phyloP scores from a whole-genome alignment of 2,797 vertebrate genomes.

The Oreonectes daqikongensis region DNA sequence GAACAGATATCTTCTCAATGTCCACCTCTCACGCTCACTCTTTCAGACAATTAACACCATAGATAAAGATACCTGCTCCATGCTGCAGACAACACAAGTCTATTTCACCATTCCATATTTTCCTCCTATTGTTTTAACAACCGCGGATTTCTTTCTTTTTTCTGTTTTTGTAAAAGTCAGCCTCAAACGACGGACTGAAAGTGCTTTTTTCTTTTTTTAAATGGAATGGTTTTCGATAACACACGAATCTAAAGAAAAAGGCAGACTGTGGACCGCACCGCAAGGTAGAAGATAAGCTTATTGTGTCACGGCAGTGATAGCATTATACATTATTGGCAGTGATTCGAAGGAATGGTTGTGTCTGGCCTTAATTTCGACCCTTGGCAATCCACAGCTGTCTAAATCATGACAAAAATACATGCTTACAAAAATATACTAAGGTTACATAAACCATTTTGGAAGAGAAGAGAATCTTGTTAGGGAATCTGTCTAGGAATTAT shows the following conservation, averaged over 20 bases:
- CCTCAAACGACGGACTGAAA: slow-evolving; percentile 85
- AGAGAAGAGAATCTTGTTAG: slow-evolving; percentile 82
- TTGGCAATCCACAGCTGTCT: slow-evolving; percentile 76
- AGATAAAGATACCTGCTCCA: slow-evolving; percentile 75
- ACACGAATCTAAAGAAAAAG: slow-evolving; percentile 62
- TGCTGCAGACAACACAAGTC: slow-evolving; percentile 68
- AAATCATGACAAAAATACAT: slow-evolving; percentile 73
- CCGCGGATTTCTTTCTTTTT: slow-evolving; percentile 60
- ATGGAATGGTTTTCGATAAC: slow-evolving; percentile 87
- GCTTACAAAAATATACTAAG: slow-evolving; percentile 73
- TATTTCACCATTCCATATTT: slow-evolving; percentile 77
- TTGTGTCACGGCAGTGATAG: slow-evolving; percentile 80
- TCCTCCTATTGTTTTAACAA: slow-evolving; percentile 66
- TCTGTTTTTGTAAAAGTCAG: slow-evolving; percentile 73
- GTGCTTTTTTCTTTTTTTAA: slow-evolving; percentile 79
- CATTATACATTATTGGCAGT: slow-evolving; percentile 81
- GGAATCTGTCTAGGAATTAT: slow-evolving; percentile 76
- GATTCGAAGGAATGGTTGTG: slow-evolving; percentile 65
- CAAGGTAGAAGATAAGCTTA: slow-evolving; percentile 68
- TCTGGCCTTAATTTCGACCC: slow-evolving; percentile 67
- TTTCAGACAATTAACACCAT: slow-evolving; percentile 67
- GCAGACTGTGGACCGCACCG: slow-evolving; percentile 75
- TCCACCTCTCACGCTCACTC: slow-evolving; percentile 55
- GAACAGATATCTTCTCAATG: slow-evolving; percentile 40
- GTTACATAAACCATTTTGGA: slow-evolving; percentile 76